Conservation (phyloP, 1,140 invertebrate species). For the Zaprionus africanus region DNA sequence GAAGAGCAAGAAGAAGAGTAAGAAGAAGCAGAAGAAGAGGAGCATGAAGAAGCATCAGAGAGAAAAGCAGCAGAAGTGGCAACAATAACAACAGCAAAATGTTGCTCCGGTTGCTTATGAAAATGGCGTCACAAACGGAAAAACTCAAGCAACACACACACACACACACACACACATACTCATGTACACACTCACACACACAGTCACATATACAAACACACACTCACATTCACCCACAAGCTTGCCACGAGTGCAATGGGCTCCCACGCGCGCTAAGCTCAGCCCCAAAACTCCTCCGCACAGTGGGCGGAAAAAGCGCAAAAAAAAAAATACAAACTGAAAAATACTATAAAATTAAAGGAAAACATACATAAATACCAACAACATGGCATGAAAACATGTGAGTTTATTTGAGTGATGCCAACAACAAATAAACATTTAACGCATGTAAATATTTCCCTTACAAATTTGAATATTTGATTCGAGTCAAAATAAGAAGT, state of each 20-base stretch:
- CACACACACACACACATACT: slow-evolving; percentile 14
- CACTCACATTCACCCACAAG: slow-evolving; percentile 4
- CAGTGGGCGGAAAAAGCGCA: slow-evolving; percentile 28
- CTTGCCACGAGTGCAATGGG: slow-evolving; percentile 26
- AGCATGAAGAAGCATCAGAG: neutral
- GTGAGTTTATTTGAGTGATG: neutral
- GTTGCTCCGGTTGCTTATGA: slow-evolving; percentile 75
- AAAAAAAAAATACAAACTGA: neutral
- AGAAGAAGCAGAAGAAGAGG: slow-evolving; percentile 18
- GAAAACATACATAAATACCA: slow-evolving; percentile 4
- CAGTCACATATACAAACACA: slow-evolving; percentile 1
- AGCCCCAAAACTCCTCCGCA: slow-evolving; percentile 31
- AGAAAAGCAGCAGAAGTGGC: slow-evolving; percentile 21
- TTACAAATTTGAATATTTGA: neutral
- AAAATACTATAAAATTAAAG: neutral
- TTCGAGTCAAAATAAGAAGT: neutral
- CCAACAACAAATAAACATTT: neutral
- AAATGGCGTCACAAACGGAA: slow-evolving; percentile 76
- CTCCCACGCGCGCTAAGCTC: slow-evolving; percentile 44
- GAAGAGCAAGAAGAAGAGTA: neutral
- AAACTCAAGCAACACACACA: slow-evolving; percentile 30
- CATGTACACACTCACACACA: slow-evolving; percentile 2
- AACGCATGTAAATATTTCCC: neutral
- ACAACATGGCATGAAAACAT: neutral
- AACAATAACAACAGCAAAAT: slow-evolving; percentile 50